A percentile compares a stretch with the other conserved stretches of the same genome.
Evolutionary conservation across 1,140 invertebrate species (phyloP).

Genomic region (Mesaphorura yosii): DNA sequence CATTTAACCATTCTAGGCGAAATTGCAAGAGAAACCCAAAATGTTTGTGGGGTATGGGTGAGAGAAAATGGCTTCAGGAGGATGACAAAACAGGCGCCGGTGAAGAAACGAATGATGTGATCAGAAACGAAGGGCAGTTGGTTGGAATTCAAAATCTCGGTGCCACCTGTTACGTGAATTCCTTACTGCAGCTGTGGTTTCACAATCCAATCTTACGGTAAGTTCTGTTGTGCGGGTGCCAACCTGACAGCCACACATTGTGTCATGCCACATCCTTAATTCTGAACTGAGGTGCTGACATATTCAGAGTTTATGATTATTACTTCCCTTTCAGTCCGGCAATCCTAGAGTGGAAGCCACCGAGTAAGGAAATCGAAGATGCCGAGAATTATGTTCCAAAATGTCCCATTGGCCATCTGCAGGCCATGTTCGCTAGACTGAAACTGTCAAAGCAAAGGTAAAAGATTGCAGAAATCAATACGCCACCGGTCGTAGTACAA

Average conservation of each 20-base stretch:
- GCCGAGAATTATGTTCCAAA: constrained; percentile 15
- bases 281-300: constrained; percentile 6
- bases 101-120: constrained; percentile 19
- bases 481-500: too few relatives aligned
- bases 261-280: too few relatives aligned
- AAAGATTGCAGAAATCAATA: too few relatives aligned
- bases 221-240: too few relatives aligned
- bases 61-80: constrained; percentile 41
- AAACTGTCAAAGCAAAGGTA: constrained; percentile 46
- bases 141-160: constrained; percentile 59
- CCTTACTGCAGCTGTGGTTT: constrained; percentile 60
- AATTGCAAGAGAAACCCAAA: constrained; percentile 54
- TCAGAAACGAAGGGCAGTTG: constrained; percentile 40
- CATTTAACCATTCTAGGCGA: too few relatives aligned
- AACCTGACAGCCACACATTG: too few relatives aligned
- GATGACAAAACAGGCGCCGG: constrained; percentile 29
- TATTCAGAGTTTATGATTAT: neutral
- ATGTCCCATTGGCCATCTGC: constrained; percentile 47
- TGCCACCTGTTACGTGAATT: constrained; percentile 62
- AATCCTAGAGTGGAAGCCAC: constrained; percentile 51
- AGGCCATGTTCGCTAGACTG: constrained; percentile 55
- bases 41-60: constrained; percentile 51
- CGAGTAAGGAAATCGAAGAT: constrained; percentile 41
- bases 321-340: constrained; percentile 39
- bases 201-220: constrained; percentile 53